Conservation (phyloP, 92 coral and sea anemone genomes). For the Siderastrea radians region DNA sequence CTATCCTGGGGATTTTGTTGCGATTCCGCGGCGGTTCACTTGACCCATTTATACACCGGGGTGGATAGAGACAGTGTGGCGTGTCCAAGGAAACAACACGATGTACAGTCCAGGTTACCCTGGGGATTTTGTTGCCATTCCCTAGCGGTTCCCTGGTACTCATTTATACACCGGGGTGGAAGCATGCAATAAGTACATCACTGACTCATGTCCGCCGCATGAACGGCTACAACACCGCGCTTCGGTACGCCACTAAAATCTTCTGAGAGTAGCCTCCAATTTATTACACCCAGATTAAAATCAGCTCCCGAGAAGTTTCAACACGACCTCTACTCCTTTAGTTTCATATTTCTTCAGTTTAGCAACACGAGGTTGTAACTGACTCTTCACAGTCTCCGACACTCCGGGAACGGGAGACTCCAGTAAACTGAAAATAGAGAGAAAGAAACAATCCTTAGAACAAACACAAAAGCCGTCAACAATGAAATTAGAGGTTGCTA, state of each 20-base stretch:
- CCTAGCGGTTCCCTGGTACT: too few species aligned
- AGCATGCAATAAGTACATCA: not conserved
- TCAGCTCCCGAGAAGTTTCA: constrained; percentile 74
- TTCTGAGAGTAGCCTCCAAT: not conserved
- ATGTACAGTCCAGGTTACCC: too few species aligned
- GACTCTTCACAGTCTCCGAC: constrained; percentile 71
- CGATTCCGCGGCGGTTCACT: too few species aligned
- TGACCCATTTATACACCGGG: too few species aligned
- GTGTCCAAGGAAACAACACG: too few species aligned
- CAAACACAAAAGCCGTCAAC: too few species aligned
- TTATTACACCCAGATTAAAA: not conserved
- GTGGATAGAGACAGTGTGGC: too few species aligned
- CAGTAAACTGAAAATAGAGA: constrained; percentile 69
- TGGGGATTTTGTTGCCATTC: too few species aligned
- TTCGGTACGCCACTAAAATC: not conserved
- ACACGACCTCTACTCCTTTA: constrained; percentile 86
- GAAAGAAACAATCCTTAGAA: not conserved
- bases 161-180: too few species aligned
- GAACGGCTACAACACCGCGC: too few species aligned
- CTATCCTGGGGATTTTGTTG: too few species aligned
- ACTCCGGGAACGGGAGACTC: constrained; percentile 93
- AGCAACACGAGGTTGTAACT: constrained; percentile 66
- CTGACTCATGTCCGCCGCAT: too few species aligned
- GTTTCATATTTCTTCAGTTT: constrained; percentile 82
- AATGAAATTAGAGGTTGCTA: not conserved